Conservation (phyloP, 1,140 invertebrate species). For the Orchesella cincta region DNA sequence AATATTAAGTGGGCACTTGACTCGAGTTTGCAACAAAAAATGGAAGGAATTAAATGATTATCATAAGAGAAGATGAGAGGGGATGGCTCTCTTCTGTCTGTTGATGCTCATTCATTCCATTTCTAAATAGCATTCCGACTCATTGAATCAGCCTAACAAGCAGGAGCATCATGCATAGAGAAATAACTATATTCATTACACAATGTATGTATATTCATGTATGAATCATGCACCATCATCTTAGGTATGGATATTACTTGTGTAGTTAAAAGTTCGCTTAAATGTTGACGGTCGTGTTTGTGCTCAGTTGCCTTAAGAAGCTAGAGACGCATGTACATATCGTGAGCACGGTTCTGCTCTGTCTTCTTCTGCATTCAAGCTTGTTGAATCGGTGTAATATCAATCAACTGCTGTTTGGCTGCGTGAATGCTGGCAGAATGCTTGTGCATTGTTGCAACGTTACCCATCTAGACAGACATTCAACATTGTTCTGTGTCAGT, state of each 20-base stretch:
- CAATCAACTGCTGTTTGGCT: neutral
- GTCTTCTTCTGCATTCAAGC: neutral
- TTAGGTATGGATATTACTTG: too few species aligned
- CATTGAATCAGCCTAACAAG: slow-evolving; percentile 1
- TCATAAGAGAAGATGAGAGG: neutral
- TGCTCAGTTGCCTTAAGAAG: neutral
- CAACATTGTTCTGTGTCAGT: slow-evolving; percentile 1
- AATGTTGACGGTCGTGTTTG: neutral
- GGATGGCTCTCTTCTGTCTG: neutral
- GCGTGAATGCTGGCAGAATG: neutral
- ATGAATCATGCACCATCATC: neutral
- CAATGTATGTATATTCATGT: neutral
- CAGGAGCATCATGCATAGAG: neutral
- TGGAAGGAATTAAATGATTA: neutral
- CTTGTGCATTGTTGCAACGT: neutral
- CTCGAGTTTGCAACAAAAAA: neutral
- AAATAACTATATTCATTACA: neutral
- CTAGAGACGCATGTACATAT: neutral
- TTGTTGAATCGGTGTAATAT: neutral
- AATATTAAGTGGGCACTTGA: slow-evolving; percentile 12
- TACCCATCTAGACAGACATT: neutral
- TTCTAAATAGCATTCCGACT: neutral
- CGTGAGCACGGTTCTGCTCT: neutral
- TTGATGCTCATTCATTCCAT: slow-evolving; percentile 6
- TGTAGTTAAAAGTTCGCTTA: neutral